phyloP scores from a whole-genome alignment of 2,797 vertebrate species.

The Pogonophryne albipinna region DNA sequence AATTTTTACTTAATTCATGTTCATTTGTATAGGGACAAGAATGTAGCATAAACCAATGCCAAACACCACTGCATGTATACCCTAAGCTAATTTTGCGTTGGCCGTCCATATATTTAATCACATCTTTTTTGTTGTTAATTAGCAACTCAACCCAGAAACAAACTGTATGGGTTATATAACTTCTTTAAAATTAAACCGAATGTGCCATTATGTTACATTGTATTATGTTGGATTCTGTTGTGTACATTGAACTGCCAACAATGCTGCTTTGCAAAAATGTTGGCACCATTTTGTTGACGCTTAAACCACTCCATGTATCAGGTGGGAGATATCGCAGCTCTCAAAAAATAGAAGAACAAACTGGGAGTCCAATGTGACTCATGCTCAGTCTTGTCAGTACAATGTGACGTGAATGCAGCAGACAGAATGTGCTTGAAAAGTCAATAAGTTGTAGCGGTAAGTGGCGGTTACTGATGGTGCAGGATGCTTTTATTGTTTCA shows the following conservation, averaged over 20 bases:
- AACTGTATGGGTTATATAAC: background rate
- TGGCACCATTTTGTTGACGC: background rate
- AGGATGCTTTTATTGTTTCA: constrained; percentile 30
- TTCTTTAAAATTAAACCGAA: constrained; percentile 21
- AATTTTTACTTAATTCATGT: background rate
- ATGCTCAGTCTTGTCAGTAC: background rate
- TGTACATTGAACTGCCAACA: constrained; percentile 4
- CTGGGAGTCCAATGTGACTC: constrained; percentile 6
- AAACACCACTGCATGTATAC: background rate
- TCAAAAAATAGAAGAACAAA: constrained; percentile 20
- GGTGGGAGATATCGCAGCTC: constrained; percentile 31
- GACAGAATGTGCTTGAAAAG: background rate
- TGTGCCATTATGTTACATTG: constrained; percentile 7
- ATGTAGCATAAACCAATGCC: background rate
- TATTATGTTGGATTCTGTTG: constrained; percentile 26
- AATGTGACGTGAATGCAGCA: background rate
- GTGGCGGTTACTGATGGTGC: constrained; percentile 19
- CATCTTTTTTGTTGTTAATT: constrained; percentile 12
- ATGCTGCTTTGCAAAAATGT: constrained; percentile 2
- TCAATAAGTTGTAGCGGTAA: background rate
- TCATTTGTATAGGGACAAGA: background rate
- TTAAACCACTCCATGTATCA: background rate
- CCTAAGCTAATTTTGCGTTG: too few relatives aligned
- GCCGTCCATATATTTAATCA: background rate
- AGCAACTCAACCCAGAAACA: constrained; percentile 10